Percentiles rank a stretch among this genome's conserved stretches.
Conservation (phyloP, 2,888 invertebrate species). For the Perdita meconis region DNA sequence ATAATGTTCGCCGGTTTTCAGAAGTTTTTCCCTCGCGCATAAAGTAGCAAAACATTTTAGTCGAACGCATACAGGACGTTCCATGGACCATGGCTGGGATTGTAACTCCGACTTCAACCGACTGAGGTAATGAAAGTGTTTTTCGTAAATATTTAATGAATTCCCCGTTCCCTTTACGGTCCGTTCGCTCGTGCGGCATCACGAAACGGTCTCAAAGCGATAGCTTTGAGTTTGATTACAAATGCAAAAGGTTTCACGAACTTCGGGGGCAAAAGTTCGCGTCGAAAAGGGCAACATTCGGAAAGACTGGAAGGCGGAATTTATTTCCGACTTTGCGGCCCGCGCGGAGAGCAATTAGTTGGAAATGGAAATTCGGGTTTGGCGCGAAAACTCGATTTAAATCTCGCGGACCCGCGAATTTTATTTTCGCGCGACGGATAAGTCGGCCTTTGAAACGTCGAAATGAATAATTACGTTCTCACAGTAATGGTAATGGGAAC, state of each 20-base stretch:
- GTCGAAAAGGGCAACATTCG: conserved; percentile 7
- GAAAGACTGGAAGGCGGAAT: not conserved
- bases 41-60: conserved; percentile 4
- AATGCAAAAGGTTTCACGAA: not conserved
- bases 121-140: too few relatives aligned
- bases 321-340: not conserved
- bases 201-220: not conserved
- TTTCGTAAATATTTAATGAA: too few relatives aligned
- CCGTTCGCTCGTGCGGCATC: not conserved
- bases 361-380: not conserved
- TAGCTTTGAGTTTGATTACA: not conserved
- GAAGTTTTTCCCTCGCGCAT: not conserved
- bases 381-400: conserved; percentile 37
- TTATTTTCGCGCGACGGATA: conserved; percentile 45
- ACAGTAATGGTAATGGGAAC: conserved; percentile 66
- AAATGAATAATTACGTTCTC: conserved; percentile 65
- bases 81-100: not conserved
- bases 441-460: conserved; percentile 55
- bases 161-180: too few relatives aligned
- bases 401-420: conserved; percentile 38
- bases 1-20: not conserved
- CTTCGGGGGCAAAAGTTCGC: not conserved
- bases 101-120: too few relatives aligned
- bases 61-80: not conserved
- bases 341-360: conserved; percentile 15